These are phyloP conservation scores for Lynx canadensis DNA, from an alignment of 2,113 vertebrate genomes.

Conservation along the genomic window DNA sequence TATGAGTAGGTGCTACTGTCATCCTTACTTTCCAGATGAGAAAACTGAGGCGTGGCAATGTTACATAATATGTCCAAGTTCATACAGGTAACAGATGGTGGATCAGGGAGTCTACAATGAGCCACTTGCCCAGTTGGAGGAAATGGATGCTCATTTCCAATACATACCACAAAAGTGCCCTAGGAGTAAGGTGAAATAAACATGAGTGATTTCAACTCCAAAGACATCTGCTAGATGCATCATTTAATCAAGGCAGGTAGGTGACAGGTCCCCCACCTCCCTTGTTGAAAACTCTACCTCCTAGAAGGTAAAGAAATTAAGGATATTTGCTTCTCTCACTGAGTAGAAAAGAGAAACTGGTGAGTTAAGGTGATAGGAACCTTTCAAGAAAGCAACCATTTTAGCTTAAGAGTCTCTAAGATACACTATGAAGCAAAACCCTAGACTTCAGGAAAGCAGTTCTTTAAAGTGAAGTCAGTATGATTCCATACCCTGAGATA, in stretches of 20 bases:
- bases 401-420: background rate
- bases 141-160: conserved; percentile 29
- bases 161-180: background rate
- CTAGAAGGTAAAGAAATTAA: background rate
- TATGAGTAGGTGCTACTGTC: background rate
- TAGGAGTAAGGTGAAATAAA: background rate
- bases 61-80: background rate
- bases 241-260: conserved; percentile 51
- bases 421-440: background rate
- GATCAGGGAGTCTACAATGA: background rate
- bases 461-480: background rate
- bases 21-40: background rate
- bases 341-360: background rate
- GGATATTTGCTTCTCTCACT: background rate
- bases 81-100: background rate
- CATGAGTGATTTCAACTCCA: background rate
- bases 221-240: background rate
- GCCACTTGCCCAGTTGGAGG: background rate
- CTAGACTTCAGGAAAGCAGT: background rate
- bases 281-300: background rate
- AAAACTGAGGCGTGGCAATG: background rate
- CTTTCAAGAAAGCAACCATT: conserved; percentile 20
- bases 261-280: background rate
- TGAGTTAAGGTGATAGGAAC: background rate
- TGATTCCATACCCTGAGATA: background rate